Percentiles rank a stretch among this genome's conserved stretches.
Evolutionary conservation across 2,797 vertebrate species (phyloP).

Genomic region (Anniella stebbinsi): DNA sequence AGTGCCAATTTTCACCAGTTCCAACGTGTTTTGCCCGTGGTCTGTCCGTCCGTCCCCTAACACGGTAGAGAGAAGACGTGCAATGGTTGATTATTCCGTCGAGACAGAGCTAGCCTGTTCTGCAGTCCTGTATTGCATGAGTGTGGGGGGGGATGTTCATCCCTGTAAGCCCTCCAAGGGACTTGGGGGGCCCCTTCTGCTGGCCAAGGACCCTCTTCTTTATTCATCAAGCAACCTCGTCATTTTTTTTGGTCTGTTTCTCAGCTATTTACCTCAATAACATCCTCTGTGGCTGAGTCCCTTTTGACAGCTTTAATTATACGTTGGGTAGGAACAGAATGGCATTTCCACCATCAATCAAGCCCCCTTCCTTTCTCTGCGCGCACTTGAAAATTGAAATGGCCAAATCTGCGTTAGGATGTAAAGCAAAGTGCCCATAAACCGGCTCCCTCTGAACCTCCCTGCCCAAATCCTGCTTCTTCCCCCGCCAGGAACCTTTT

Average conservation of each 20-base stretch:
- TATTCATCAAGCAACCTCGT: constrained; percentile 20
- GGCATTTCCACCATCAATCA: constrained; percentile 17
- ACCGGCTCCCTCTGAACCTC: background rate
- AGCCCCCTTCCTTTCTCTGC: background rate
- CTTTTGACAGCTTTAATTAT: constrained; percentile 47
- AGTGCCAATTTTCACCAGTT: background rate
- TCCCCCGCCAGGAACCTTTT: background rate
- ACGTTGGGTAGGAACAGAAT: constrained; percentile 20
- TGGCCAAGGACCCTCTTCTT: background rate
- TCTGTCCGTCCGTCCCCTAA: no score
- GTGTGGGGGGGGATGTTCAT: no score
- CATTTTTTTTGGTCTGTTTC: constrained; percentile 1
- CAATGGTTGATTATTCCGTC: background rate
- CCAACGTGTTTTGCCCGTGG: background rate
- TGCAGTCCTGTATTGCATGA: background rate
- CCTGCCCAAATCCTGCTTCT: background rate
- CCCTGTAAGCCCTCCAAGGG: no score
- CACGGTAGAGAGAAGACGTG: no score
- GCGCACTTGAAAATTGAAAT: constrained; percentile 6
- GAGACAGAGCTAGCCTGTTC: background rate
- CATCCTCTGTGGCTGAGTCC: constrained; percentile 26
- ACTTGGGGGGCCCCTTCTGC: background rate
- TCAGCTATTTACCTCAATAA: constrained; percentile 35
- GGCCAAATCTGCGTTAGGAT: background rate
- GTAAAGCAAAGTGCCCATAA: background rate